These are phyloP conservation scores for Euphonia xanthogaster DNA, from an alignment of 2,797 vertebrate species.

Conservation along the genomic window DNA sequence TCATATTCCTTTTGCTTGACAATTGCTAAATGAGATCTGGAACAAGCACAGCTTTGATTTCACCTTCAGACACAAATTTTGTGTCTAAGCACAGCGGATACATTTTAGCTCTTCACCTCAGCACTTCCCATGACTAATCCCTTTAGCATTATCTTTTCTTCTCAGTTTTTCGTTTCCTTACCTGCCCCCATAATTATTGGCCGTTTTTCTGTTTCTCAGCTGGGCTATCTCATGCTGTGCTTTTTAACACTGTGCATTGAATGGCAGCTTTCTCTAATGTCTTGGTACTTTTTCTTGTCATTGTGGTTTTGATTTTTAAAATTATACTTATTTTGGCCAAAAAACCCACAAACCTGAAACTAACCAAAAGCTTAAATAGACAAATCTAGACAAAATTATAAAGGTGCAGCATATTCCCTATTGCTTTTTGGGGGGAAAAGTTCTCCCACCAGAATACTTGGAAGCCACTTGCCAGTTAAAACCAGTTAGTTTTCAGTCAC, in stretches of 20 bases:
- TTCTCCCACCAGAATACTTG: not conserved
- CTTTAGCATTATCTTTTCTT: not conserved
- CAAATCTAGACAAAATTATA: not conserved
- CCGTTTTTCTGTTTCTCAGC: not conserved
- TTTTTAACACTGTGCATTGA: not conserved
- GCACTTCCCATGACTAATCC: not conserved
- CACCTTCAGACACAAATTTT: conserved; percentile 9
- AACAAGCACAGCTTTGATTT: not conserved
- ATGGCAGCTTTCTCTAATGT: not conserved
- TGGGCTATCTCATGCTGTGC: not conserved
- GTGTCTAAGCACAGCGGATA: not conserved
- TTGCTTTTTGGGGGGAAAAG: not conserved
- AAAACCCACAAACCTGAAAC: not conserved
- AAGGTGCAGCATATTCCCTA: not conserved
- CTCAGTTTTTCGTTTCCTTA: not conserved
- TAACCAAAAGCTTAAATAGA: not conserved
- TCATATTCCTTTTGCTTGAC: not conserved
- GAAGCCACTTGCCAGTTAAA: not conserved
- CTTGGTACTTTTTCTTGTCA: not conserved
- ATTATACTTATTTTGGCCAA: not conserved
- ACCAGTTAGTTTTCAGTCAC: not conserved
- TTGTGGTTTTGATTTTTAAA: not conserved
- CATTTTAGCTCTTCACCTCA: not conserved
- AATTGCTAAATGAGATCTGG: not conserved
- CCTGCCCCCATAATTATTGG: not conserved